A percentile compares a stretch with the other conserved stretches of the same genome.
These are phyloP conservation scores for Cichladusa arquata DNA, from an alignment of 2,113 vertebrate genomes.

Conservation along the genomic window DNA sequence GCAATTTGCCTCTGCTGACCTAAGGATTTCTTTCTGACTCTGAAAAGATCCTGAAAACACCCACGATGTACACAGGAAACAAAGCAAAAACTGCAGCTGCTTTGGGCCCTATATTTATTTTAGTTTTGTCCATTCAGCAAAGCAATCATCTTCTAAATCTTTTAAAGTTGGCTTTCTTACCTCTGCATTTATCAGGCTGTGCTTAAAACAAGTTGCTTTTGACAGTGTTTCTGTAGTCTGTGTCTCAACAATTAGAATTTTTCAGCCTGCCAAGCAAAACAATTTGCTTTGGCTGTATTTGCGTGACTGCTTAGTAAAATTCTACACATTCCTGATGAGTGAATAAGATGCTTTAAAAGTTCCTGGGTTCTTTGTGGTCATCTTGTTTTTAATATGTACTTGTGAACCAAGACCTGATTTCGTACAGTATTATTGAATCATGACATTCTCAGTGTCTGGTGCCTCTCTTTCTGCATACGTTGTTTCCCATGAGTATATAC, in stretches of 20 bases:
- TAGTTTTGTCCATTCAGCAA: slow-evolving; percentile 36
- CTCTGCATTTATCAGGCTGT: neutral
- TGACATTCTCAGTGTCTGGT: neutral
- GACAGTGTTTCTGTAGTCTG: slow-evolving; percentile 24
- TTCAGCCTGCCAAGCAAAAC: slow-evolving; percentile 66
- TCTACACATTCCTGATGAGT: slow-evolving; percentile 69
- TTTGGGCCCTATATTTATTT: neutral
- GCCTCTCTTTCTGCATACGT: neutral
- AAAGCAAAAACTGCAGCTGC: neutral
- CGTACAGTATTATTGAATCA: neutral
- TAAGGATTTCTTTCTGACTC: neutral
- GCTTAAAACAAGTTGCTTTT: slow-evolving; percentile 4
- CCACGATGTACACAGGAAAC: neutral
- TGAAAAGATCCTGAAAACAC: neutral
- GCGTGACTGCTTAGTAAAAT: slow-evolving; percentile 57
- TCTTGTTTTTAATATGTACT: slow-evolving; percentile 60
- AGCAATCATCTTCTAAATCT: neutral
- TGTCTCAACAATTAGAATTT: slow-evolving; percentile 42
- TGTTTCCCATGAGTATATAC: neutral
- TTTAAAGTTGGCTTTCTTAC: neutral
- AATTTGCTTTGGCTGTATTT: slow-evolving; percentile 60
- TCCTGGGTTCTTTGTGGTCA: slow-evolving; percentile 43
- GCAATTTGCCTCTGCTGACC: neutral
- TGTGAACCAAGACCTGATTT: slow-evolving; percentile 12
- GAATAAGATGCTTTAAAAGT: slow-evolving; percentile 62